Conservation (phyloP, 2,113 vertebrate species). For the Corynorhinus townsendii region DNA sequence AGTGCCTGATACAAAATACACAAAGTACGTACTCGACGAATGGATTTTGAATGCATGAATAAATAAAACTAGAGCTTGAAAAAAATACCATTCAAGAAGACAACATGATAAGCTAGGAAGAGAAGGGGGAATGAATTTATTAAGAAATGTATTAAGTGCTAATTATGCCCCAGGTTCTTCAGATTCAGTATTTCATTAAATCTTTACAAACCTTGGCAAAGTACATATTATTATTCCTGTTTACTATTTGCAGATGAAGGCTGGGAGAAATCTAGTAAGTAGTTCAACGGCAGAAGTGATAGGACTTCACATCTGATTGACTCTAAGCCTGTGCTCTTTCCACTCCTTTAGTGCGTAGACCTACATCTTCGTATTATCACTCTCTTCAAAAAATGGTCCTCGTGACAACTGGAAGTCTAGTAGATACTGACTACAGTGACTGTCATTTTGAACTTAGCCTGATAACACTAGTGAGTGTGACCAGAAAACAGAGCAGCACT, state of each 20-base stretch:
- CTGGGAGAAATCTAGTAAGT: neutral
- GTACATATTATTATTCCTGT: neutral
- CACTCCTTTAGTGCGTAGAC: neutral
- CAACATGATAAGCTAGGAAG: slow-evolving; percentile 21
- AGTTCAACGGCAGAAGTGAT: neutral
- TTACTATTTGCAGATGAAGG: slow-evolving; percentile 21
- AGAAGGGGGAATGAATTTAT: neutral
- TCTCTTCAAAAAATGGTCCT: neutral
- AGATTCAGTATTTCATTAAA: slow-evolving; percentile 4
- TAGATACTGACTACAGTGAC: neutral
- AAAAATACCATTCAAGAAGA: neutral
- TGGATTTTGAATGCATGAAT: neutral
- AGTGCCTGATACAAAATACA: neutral
- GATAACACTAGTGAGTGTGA: neutral
- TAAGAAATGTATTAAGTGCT: neutral
- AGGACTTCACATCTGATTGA: neutral
- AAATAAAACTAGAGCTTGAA: neutral
- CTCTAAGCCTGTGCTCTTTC: neutral
- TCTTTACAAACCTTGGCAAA: neutral
- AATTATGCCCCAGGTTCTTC: neutral
- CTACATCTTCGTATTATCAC: neutral
- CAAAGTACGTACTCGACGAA: neutral
- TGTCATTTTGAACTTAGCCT: neutral
- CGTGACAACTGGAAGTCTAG: neutral
- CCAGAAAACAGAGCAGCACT: neutral